phyloP scores from a whole-genome alignment of 2,797 vertebrate species.

The Catharus ustulatus region DNA sequence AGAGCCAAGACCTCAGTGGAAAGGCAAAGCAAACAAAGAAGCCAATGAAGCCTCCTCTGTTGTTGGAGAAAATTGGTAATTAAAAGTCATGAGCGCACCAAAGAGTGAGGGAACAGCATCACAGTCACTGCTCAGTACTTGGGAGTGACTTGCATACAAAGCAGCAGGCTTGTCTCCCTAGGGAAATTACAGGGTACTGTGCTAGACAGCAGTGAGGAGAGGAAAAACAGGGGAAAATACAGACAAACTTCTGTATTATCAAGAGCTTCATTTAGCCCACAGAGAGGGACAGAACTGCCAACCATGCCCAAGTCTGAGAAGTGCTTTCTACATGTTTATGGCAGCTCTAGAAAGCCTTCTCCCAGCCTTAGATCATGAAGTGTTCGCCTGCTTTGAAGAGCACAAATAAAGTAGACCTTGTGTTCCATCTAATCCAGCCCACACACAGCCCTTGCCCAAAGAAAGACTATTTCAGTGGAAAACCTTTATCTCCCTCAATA shows the following conservation, averaged over 20 bases:
- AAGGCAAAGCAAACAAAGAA: conserved; percentile 70
- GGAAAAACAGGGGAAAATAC: too few species aligned
- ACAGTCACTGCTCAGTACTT: conserved; percentile 31
- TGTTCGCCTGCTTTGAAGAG: neutral
- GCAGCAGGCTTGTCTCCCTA: neutral
- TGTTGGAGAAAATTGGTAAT: conserved; percentile 69
- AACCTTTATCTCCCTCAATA: neutral
- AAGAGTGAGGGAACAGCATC: conserved; percentile 52
- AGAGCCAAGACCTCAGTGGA: conserved; percentile 29
- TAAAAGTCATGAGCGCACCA: conserved; percentile 69
- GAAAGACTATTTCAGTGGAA: neutral
- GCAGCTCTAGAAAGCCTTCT: neutral
- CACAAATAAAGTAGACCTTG: neutral
- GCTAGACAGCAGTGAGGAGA: neutral
- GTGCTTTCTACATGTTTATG: neutral
- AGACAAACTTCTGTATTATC: neutral
- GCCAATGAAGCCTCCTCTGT: conserved; percentile 49
- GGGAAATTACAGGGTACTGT: conserved; percentile 29
- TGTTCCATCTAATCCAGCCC: neutral
- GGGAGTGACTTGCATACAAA: conserved; percentile 55
- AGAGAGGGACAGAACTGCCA: neutral
- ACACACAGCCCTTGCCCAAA: neutral
- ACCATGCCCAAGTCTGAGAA: neutral
- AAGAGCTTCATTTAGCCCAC: neutral
- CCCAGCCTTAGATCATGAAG: neutral